phyloP scores from a whole-genome alignment of 2,113 vertebrate species.

The Myrmecophaga tridactyla region DNA sequence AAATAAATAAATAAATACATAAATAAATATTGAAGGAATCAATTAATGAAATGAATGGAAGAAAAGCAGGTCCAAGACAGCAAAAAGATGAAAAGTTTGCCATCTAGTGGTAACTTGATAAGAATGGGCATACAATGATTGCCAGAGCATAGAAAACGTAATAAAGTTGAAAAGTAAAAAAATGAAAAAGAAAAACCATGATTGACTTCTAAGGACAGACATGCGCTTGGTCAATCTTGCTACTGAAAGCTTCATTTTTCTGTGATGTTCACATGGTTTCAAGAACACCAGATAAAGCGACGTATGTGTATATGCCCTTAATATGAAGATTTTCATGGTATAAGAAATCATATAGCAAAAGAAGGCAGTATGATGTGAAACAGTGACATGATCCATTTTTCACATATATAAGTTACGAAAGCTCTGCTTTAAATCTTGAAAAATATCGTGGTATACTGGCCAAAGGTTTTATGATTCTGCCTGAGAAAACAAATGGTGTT shows the following conservation, averaged over 20 bases:
- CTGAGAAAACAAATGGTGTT: not conserved
- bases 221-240: not conserved
- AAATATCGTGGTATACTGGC: not conserved
- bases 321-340: not conserved
- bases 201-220: not conserved
- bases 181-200: too few species aligned
- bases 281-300: not conserved
- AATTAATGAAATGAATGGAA: not conserved
- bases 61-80: not conserved
- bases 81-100: not conserved
- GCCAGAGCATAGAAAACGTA: not conserved
- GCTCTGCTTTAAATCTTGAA: not conserved
- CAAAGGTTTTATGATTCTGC: slow-evolving; percentile 19
- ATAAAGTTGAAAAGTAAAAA: not conserved
- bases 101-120: slow-evolving; percentile 35
- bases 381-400: not conserved
- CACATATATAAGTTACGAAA: not conserved
- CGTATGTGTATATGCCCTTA: not conserved
- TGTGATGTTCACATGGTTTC: not conserved
- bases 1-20: too few species aligned
- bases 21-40: not conserved
- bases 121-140: not conserved
- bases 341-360: not conserved
- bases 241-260: not conserved
- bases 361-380: not conserved